Percentiles rank a stretch among this genome's conserved stretches.
Evolutionary conservation across 1,140 invertebrate genomes (phyloP).

Genomic region (Tribolium castaneum): DNA sequence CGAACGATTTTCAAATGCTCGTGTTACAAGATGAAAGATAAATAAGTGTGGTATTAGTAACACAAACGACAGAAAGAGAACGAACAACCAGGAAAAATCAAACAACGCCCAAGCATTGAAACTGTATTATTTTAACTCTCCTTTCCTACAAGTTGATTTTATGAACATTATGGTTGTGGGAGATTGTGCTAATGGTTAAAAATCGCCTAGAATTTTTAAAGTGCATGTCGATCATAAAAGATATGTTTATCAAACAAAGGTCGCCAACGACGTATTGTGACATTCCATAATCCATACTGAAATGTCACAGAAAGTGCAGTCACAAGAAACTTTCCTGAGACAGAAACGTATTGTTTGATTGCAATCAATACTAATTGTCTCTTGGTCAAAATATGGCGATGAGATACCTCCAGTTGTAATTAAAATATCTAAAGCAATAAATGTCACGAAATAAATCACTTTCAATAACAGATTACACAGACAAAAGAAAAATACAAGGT

Average conservation of each 20-base stretch:
- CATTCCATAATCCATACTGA: constrained; percentile 1
- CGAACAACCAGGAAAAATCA: background rate
- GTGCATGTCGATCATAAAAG: constrained; percentile 17
- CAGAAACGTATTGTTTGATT: background rate
- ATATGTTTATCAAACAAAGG: constrained; percentile 22
- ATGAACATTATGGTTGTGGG: background rate
- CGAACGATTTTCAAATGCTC: background rate
- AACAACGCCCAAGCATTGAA: background rate
- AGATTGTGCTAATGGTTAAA: background rate
- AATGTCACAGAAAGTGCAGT: constrained; percentile 11
- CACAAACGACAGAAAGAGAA: background rate
- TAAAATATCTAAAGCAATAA: constrained; percentile 3
- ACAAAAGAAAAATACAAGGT: constrained; percentile 25
- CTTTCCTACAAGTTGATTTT: background rate
- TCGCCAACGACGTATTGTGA: constrained; percentile 14
- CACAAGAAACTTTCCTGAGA: background rate
- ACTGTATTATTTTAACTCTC: background rate
- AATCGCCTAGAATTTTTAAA: background rate
- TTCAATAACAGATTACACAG: constrained; percentile 19
- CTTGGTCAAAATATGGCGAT: background rate
- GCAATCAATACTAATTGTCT: background rate
- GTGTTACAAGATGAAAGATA: background rate
- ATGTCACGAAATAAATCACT: constrained; percentile 3
- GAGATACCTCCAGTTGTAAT: background rate
- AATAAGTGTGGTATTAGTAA: background rate